Conservation (phyloP, 2,888 invertebrate species). For the Ernsta delagoae region DNA sequence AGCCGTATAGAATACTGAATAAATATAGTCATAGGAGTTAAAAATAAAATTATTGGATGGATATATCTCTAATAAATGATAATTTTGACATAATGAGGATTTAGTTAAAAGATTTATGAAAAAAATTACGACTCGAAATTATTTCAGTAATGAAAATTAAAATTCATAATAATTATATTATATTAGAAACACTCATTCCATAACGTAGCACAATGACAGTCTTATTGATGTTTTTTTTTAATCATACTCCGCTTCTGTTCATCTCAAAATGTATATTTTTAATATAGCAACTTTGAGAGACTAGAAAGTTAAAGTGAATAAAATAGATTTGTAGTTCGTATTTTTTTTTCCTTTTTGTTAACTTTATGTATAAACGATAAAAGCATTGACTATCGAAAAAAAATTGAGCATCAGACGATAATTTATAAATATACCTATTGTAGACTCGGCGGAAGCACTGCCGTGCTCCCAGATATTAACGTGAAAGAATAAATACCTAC, state of each 20-base stretch:
- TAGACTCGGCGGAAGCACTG: no score
- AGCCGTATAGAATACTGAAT: slow-evolving; percentile 22
- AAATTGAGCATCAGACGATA: slow-evolving; percentile 9
- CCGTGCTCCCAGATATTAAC: background rate
- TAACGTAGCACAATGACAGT: slow-evolving; percentile 33
- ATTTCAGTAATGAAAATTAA: no score
- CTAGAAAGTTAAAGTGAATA: slow-evolving; percentile 29
- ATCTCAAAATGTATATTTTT: slow-evolving; percentile 25
- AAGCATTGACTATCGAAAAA: background rate
- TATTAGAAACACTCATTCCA: slow-evolving; percentile 13
- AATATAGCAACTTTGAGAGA: slow-evolving; percentile 34
- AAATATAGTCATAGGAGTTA: background rate
- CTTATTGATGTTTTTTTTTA: slow-evolving; percentile 32
- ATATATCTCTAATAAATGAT: no score
- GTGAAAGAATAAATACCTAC: slow-evolving; percentile 6
- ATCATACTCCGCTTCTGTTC: slow-evolving; percentile 22
- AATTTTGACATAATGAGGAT: no score
- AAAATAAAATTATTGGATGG: no score
- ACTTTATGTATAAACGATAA: background rate
- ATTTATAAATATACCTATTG: no score
- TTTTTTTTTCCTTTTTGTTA: background rate
- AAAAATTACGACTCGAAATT: slow-evolving; percentile 8
- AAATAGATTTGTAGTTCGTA: no score
- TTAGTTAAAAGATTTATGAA: no score
- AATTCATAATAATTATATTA: slow-evolving; percentile 3